phyloP scores from a whole-genome alignment of 2,113 vertebrate genomes.

The Phalacrocorax brasilianus region DNA sequence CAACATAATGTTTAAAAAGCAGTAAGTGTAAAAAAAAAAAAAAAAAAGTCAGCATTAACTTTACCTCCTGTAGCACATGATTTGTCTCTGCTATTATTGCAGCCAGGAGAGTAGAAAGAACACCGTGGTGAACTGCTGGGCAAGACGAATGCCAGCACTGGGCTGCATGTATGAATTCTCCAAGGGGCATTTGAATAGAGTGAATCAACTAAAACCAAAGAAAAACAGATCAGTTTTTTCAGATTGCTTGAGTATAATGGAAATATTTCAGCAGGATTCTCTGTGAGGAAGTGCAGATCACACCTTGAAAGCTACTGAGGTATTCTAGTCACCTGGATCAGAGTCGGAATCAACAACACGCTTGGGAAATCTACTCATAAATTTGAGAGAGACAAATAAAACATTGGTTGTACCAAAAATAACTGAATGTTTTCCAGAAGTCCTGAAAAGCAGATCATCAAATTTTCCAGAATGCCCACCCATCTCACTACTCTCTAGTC shows the following conservation, averaged over 20 bases:
- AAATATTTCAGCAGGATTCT: background rate
- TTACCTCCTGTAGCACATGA: slow-evolving; percentile 83
- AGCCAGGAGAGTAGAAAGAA: slow-evolving; percentile 86
- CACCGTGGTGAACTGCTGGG: slow-evolving; percentile 68
- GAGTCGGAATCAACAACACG: background rate
- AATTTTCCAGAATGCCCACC: background rate
- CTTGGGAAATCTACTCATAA: background rate
- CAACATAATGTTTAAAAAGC: background rate
- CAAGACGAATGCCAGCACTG: slow-evolving; percentile 69
- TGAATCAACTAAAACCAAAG: slow-evolving; percentile 77
- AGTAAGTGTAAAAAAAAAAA: background rate
- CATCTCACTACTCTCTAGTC: background rate
- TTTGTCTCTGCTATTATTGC: slow-evolving; percentile 84
- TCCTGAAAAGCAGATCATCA: background rate
- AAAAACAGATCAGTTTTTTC: background rate
- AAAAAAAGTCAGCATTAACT: background rate
- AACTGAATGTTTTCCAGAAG: background rate
- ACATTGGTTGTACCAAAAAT: background rate
- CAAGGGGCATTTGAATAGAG: slow-evolving; percentile 75
- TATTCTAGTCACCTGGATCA: background rate
- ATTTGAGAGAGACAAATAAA: background rate
- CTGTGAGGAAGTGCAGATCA: background rate
- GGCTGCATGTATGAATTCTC: slow-evolving; percentile 78
- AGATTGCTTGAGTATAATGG: background rate
- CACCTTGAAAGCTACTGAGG: background rate